Evolutionary conservation across 2,888 invertebrate species (phyloP), one percentile per base, ranked within the genome.

Genomic region (Pseudolycoriella hygida): DNA sequence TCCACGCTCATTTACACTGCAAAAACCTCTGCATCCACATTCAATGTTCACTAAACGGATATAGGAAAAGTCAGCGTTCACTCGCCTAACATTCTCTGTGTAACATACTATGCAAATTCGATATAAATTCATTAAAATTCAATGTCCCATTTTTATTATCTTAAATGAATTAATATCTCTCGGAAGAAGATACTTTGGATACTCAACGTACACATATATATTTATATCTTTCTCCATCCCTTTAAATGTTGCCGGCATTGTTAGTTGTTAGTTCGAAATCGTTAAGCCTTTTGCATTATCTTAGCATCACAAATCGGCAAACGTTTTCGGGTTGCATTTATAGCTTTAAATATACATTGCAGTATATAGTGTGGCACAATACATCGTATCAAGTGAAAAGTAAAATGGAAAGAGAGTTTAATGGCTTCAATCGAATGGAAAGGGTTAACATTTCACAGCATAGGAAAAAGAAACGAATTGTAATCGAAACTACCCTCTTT

Each of bases 121-220:
- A 17, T 19, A 20, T 42, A 42, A 42, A 42, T 42, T 42, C 15
- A 42, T 42, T 42, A 42, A 42, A 42, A 42, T 42, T 42, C 42
- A 42, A 42, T 42, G 42, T 31, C 31, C 42, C 42, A 42, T 42
- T 42, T 42, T 42, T 42, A 42, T 42, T 42, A 42, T 42, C 42
- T 42, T 25, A 30, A 42, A 42, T 42, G 42, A 42, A 42, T 42
- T 42, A 31, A 42, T 42, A 42, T 42, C 30, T 30, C 31, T 30
- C 42, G 39, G 17, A 39, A 39, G 39, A 39, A 25, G 25, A 25
- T 25, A 25, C 25, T 25, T 25, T 8, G 25, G 25, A 8, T 25
- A 25, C 25, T 6, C 25, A 8, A 25, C 8, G 25, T 25, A 25
- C 25, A 25, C 25, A 25, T 6, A 25, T 25, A 8, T 25, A 25